Evolutionary conservation across 2,797 vertebrate genomes (phyloP).

Genomic region (Oreortyx pictus): DNA sequence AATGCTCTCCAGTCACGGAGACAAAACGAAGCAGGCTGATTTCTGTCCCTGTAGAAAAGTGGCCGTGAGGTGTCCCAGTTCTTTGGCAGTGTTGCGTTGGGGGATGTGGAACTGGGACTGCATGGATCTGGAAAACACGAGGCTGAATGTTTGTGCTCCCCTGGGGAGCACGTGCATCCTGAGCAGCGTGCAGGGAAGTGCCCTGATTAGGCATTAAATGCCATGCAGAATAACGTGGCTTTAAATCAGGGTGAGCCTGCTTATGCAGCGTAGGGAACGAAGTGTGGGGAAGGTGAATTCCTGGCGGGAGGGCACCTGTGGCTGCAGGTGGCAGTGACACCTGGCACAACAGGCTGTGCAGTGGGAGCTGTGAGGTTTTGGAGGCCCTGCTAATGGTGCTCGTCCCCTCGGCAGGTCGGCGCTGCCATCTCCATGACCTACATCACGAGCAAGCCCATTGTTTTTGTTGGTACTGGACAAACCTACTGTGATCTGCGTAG

Average conservation of each 20-base stretch:
- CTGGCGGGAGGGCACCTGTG: not conserved
- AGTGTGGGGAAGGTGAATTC: not conserved
- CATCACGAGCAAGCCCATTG: slow-evolving; percentile 98
- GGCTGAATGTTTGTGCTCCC: not conserved
- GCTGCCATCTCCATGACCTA: slow-evolving; percentile 99
- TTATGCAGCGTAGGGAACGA: not conserved
- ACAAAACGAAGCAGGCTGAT: too few relatives aligned
- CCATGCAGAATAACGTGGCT: not conserved
- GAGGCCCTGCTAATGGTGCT: not conserved
- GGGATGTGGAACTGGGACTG: not conserved
- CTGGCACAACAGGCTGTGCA: not conserved
- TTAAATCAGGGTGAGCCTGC: not conserved
- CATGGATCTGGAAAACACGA: rapidly evolving
- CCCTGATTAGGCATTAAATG: not conserved
- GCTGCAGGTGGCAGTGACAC: not conserved
- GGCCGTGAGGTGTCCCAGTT: not conserved
- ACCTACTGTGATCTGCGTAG: slow-evolving; percentile 98
- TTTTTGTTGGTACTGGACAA: slow-evolving; percentile 98
- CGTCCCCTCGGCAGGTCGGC: slow-evolving; percentile 84
- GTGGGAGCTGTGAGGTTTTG: not conserved
- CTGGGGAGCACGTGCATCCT: not conserved
- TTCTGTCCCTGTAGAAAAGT: rapidly evolving
- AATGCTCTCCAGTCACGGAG: not conserved
- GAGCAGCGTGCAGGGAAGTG: too few relatives aligned
- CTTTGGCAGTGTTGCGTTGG: rapidly evolving